Evolutionary conservation across 2,113 vertebrate genomes (phyloP).

Genomic region (Aythya baeri): DNA sequence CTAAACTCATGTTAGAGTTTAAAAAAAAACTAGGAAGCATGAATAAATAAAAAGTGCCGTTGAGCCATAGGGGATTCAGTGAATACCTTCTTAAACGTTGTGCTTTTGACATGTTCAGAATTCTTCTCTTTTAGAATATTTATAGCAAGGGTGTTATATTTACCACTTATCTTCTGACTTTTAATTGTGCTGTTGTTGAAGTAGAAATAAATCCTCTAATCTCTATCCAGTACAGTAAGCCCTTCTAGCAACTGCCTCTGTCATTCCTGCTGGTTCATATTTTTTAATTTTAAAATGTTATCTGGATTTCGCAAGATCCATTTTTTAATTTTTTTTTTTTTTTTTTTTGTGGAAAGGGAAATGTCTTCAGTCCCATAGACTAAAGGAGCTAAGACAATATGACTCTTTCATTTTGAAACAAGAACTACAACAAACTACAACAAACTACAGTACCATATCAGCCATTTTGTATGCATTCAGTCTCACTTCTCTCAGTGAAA

Average conservation of each 20-base stretch:
- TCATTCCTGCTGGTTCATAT: conserved; percentile 12
- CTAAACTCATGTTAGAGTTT: background rate
- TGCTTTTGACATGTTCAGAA: conserved; percentile 21
- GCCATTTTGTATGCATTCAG: background rate
- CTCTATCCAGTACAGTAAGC: conserved; percentile 43
- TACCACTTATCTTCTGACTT: conserved; percentile 42
- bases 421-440: background rate
- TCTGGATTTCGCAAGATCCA: background rate
- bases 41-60: background rate
- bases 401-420: background rate
- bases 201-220: conserved; percentile 64
- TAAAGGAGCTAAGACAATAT: background rate
- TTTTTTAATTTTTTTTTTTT: background rate
- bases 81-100: conserved; percentile 35
- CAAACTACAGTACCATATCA: background rate
- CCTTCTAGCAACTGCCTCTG: conserved; percentile 54
- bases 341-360: background rate
- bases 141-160: conserved; percentile 39
- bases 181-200: conserved; percentile 42
- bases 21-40: background rate
- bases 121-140: conserved; percentile 35
- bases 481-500: background rate
- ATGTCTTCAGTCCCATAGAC: background rate
- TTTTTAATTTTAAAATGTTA: conserved; percentile 52
- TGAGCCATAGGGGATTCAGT: conserved; percentile 21